Evolutionary conservation across 2,113 vertebrate species (phyloP), one percentile per base, ranked within the genome.

Genomic region (Eidolon helvum): DNA sequence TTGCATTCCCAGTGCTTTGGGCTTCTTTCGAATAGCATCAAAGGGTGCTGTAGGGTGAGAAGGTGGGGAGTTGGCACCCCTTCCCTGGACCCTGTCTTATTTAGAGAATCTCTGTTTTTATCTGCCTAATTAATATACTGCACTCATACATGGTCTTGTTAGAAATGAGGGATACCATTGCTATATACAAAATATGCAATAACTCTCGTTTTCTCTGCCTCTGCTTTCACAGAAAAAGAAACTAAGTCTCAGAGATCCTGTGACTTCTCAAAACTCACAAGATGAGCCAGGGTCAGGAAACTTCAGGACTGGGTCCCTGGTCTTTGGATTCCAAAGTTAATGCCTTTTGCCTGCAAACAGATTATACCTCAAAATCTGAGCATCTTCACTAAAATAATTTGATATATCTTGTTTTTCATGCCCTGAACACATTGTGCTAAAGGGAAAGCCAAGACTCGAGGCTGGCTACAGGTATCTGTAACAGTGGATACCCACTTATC

Each of bases 251-350:
- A 38, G 74, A 92, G 33, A 82, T 24, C 11, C 78, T 21, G 30
- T 38, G 10, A 5, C 48, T 35, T 40, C 59, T 9, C 71, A 55
- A 26, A 7, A 59, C 26, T 53, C 30, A 28, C 3, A 40, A 69
- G 53, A 15, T 28, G 5, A 21, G n/a, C 12, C 6, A 28, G 12
- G 26, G 18, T 0, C 5, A 8, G 7, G 14, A 26, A 0, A 38
- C 5, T 18, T 4, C 5, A n/a, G 35, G 55, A 5, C 12, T 0
- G 22, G 1, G 10, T 8, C 2, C 40, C 38, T 21, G 0, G 43
- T 24, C 59, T 72, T 24, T 61, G 0, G 22, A 78, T 65, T 40
- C 40, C 48, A 68, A 30, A 40, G 7, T 12, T 24, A n/a, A 16
- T 22, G 5, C 2, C 30, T n/a, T 33, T 68, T 22, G 75, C 82